Evolutionary conservation across 2,113 vertebrate genomes (phyloP).

Genomic region (Triplophysa tibetana): DNA sequence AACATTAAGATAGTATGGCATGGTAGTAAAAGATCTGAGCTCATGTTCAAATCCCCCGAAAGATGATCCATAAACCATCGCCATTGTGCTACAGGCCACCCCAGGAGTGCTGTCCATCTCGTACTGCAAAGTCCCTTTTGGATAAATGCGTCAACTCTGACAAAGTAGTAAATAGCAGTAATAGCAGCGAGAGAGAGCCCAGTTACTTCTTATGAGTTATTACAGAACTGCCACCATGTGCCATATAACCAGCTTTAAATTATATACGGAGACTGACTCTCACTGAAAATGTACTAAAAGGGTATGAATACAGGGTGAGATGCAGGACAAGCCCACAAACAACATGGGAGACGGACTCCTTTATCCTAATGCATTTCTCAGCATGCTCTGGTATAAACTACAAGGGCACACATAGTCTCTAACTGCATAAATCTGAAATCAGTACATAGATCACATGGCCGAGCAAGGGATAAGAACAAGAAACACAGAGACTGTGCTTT

Average conservation of each 20-base stretch:
- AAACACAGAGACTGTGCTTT: neutral
- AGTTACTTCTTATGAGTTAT: too few relatives aligned
- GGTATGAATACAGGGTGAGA: neutral
- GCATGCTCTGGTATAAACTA: neutral
- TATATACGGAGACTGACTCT: neutral
- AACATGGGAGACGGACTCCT: neutral
- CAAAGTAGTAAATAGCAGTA: constrained; percentile 23
- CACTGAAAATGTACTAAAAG: neutral
- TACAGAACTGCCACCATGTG: neutral
- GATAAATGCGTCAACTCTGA: neutral
- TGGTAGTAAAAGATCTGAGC: neutral
- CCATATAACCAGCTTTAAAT: neutral
- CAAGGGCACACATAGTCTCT: neutral
- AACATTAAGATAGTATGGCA: neutral
- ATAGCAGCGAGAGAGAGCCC: neutral
- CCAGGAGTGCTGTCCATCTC: neutral
- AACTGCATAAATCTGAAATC: neutral
- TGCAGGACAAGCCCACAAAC: neutral
- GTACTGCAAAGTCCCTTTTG: too few relatives aligned
- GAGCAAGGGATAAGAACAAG: constrained; percentile 11
- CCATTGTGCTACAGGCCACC: neutral
- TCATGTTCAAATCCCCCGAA: neutral
- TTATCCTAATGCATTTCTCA: constrained; percentile 2
- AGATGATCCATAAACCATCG: constrained; percentile 7
- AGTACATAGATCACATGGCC: neutral